Evolutionary conservation across 2,797 vertebrate species (phyloP), one percentile per base, ranked within the genome.

Genomic region (Onychomys arenicola): DNA sequence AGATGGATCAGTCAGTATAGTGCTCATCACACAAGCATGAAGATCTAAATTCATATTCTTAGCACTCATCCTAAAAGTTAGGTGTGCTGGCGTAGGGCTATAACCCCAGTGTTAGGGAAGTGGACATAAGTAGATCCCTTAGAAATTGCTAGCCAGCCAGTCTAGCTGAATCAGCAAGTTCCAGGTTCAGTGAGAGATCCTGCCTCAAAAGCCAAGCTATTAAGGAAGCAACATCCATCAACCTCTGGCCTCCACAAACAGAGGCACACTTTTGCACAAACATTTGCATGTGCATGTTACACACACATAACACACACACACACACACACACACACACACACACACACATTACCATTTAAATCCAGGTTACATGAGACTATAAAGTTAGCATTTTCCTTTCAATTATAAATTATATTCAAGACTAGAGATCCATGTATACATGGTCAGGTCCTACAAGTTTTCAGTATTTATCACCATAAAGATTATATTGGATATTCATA

Each of bases 331-430:
- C 3, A 61, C 0, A 37, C 3, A 81, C 59, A 27, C n/a, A 61
- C 37, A 43, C 55, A 73, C 14, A 29, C 27, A 37, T 32, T 65
- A 46, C 23, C 14, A 96, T 83, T 55, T 8, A 75, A 89, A 32
- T 86, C 93, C 1, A 71, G 17, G 17, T 71, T 96, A 93, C 91
- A 63, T 77, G 94, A 91, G 23, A 78, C 71, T 96, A 96, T 92
- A 93, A 40, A 96, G 92, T 84, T 43, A 92, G 32, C 6, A 67
- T 55, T 91, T 57, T 87, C 19, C 40, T 46, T 95, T 92, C 37
- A 40, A 59, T 2, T 29, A 89, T 46, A 96, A 93, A 71, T 83
- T 63, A 46, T 37, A 75, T 57, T 90, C 37, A 90, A 63, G 34
- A 94, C 84, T 19, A 4, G 8, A 25, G 29, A 16, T 46, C 59